These are phyloP conservation scores for Hololepta plana DNA, from an alignment of 2,888 invertebrate genomes.

Conservation along the genomic window DNA sequence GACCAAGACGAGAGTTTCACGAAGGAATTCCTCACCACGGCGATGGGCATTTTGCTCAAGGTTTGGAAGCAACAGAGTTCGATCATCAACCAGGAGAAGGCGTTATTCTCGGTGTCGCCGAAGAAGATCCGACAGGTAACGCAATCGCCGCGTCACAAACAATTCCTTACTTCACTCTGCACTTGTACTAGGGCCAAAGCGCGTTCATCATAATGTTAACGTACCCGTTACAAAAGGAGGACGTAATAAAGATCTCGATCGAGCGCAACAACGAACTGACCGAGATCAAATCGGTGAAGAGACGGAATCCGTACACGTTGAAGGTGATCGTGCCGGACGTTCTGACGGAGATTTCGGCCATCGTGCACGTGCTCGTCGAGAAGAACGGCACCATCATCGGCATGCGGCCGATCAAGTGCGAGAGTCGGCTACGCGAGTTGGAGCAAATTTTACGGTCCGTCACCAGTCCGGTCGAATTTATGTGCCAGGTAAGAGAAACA, in stretches of 20 bases:
- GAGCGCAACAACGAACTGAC: slow-evolving; percentile 67
- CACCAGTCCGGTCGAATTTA: slow-evolving; percentile 70
- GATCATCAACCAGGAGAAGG: slow-evolving; percentile 28
- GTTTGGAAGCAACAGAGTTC: slow-evolving; percentile 29
- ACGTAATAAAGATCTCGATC: slow-evolving; percentile 57
- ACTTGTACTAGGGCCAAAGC: slow-evolving; percentile 47
- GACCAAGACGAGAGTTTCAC: slow-evolving; percentile 75
- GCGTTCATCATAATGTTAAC: slow-evolving; percentile 63
- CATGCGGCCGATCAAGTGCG: slow-evolving; percentile 72
- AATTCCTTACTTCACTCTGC: too few relatives aligned
- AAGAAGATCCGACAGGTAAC: slow-evolving; percentile 61
- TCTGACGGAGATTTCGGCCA: slow-evolving; percentile 65
- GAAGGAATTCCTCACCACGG: slow-evolving; percentile 65
- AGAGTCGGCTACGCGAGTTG: slow-evolving; percentile 64
- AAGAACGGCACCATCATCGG: slow-evolving; percentile 68
- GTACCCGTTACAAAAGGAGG: slow-evolving; percentile 59
- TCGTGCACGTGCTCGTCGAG: slow-evolving; percentile 64
- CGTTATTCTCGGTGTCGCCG: slow-evolving; percentile 53
- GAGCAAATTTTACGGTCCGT: slow-evolving; percentile 62
- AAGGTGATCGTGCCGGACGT: slow-evolving; percentile 71
- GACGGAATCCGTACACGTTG: slow-evolving; percentile 67
- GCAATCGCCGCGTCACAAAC: too few relatives aligned
- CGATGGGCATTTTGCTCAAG: slow-evolving; percentile 54
- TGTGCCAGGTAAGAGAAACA: slow-evolving; percentile 52
- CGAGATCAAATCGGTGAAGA: slow-evolving; percentile 48